phyloP scores from a whole-genome alignment of 2,888 invertebrate genomes.

The Bellardia bayeri region DNA sequence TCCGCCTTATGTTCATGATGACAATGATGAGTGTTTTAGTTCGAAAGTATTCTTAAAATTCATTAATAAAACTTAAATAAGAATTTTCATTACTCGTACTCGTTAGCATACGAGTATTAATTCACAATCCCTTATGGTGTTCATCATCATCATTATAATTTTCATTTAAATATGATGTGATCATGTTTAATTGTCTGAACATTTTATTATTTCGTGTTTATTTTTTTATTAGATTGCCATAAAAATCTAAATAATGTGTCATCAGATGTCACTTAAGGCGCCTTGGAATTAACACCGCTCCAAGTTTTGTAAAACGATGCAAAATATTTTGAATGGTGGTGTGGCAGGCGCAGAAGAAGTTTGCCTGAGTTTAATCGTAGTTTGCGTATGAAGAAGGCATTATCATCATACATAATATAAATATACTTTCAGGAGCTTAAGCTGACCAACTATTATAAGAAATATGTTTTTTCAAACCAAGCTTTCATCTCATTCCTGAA shows the following conservation, averaged over 20 bases:
- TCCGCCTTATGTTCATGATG: conserved; percentile 23
- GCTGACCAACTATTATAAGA: conserved; percentile 32
- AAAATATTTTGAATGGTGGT: conserved; percentile 54
- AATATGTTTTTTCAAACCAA: neutral
- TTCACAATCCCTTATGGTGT: conserved; percentile 20
- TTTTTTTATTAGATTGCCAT: conserved; percentile 70
- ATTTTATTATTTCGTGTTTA: conserved; percentile 56
- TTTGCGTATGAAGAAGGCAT: conserved; percentile 33
- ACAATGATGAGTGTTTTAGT: conserved; percentile 50
- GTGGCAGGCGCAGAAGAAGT: neutral
- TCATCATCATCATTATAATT: neutral
- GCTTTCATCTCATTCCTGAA: no score
- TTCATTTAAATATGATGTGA: conserved; percentile 49
- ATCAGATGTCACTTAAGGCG: conserved; percentile 73
- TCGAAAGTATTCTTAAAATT: conserved; percentile 38
- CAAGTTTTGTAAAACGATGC: conserved; percentile 50
- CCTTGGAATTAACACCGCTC: conserved; percentile 65
- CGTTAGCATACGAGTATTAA: neutral
- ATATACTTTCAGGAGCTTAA: conserved; percentile 7
- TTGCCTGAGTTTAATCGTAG: conserved; percentile 7
- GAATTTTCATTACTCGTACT: conserved; percentile 21
- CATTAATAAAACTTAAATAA: conserved; percentile 40
- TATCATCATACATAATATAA: neutral
- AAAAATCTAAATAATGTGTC: conserved; percentile 74
- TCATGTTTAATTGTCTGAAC: conserved; percentile 58